phyloP scores from a whole-genome alignment of 2,888 invertebrate species.

The Phyto melanocephala region DNA sequence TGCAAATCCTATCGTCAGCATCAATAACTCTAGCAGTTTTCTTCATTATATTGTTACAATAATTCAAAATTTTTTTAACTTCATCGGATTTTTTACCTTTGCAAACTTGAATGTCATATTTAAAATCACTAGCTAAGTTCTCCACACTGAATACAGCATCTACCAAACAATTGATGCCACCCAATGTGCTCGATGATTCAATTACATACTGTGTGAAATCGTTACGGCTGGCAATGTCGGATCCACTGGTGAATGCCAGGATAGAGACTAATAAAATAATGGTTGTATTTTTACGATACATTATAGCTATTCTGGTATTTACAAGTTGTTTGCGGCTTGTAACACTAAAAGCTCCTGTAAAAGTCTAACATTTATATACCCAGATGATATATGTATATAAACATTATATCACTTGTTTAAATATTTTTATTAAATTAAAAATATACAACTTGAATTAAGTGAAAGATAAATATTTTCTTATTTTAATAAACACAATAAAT shows the following conservation, averaged over 20 bases:
- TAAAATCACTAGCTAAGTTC: not conserved
- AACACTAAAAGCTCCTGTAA: not conserved
- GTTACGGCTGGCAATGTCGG: not conserved
- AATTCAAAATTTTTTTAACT: not conserved
- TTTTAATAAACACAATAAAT: not conserved
- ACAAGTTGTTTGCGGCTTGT: not conserved
- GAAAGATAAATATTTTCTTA: not conserved
- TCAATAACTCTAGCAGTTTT: not conserved
- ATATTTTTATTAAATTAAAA: not conserved
- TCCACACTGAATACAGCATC: constrained; percentile 1
- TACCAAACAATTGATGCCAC: constrained; percentile 22
- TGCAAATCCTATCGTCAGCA: constrained; percentile 1
- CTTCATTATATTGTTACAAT: not conserved
- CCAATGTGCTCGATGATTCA: not conserved
- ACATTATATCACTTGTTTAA: not conserved
- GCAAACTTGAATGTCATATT: constrained; percentile 23
- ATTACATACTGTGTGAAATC: not conserved
- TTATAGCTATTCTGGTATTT: not conserved
- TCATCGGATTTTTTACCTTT: not conserved
- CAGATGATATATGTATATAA: no score
- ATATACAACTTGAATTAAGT: not conserved
- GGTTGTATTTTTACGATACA: constrained; percentile 2
- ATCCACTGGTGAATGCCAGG: not conserved
- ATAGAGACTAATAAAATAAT: not conserved
- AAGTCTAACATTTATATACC: constrained; percentile 10